A percentile compares a stretch with the other conserved stretches of the same genome.
These are phyloP conservation scores for Entelurus aequoreus DNA, from an alignment of 2,113 vertebrate genomes.

Conservation along the genomic window DNA sequence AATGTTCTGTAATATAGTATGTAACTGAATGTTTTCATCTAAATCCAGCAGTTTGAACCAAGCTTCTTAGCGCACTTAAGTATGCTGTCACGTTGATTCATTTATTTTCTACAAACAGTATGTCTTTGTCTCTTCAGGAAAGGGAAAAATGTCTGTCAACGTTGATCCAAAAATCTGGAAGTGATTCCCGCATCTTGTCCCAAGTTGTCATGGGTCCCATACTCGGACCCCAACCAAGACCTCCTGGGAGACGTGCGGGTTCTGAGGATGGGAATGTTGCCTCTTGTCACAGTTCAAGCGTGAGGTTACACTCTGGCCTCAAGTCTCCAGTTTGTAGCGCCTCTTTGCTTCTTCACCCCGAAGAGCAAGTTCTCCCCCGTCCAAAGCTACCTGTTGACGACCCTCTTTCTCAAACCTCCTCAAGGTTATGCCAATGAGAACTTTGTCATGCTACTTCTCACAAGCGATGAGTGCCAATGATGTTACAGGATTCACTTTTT, in stretches of 20 bases:
- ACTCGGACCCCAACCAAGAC: constrained; percentile 41
- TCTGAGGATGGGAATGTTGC: constrained; percentile 13
- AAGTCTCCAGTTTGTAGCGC: constrained; percentile 20
- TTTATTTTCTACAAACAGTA: neutral
- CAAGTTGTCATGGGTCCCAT: constrained; percentile 22
- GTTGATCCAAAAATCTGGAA: constrained; percentile 34
- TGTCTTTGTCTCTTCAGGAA: constrained; percentile 24
- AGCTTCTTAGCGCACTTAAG: neutral
- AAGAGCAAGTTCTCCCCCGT: constrained; percentile 2
- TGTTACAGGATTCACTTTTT: constrained; percentile 22
- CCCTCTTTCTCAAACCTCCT: constrained; percentile 29
- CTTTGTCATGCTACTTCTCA: constrained; percentile 20
- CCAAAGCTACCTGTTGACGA: neutral
- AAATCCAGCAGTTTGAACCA: neutral
- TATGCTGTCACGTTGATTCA: constrained; percentile 1
- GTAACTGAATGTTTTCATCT: constrained; percentile 1
- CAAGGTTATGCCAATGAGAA: constrained; percentile 6
- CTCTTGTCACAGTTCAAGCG: constrained; percentile 24
- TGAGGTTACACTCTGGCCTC: constrained; percentile 8
- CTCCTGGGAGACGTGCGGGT: constrained; percentile 23
- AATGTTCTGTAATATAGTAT: neutral
- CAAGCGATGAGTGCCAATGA: constrained; percentile 30
- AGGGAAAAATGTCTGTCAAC: constrained; percentile 17
- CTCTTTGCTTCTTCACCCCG: constrained; percentile 9
- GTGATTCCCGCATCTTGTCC: constrained; percentile 18